Base-by-base conservation (phyloP, 1,140 invertebrate species). In the Aricia agestis region DNA sequence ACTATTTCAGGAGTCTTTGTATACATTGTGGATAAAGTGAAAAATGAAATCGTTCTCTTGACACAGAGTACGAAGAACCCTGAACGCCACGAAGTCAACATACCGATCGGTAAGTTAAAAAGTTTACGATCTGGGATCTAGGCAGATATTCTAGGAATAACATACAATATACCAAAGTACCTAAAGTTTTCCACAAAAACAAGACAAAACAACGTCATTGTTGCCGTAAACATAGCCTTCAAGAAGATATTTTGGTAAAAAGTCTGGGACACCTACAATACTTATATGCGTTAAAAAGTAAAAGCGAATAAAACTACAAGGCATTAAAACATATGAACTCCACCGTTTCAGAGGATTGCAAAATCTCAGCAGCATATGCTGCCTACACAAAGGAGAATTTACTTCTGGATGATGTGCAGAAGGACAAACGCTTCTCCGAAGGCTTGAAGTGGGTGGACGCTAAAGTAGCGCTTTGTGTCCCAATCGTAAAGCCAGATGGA, bases 401-500 rank as follows among this genome's bases (percentile, higher is more conserved):
- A 2, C 76, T 93, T 13, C 74, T 93, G 0, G 89, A 92, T 13
- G 92, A 93, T 75, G 89, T 93, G 17, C 81, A 87, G 32, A 80
- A 80, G 1, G 93, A 94, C 76, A 70, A 78, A 0, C 79, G 93
- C 57, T 93, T 94, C 78, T 82, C 92, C 10, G 89, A 91, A 42
- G 93, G 93, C 6, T 77, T 92, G 13, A 85, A 84, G 11, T 92
- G 89, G 86, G 71, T 86, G 15, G 87, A 92, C 52, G 90, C 92
- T 0, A 92, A 93, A 77, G 89, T 89, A 0, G 93, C 93, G 3
- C 77, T 94, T 6, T 93, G 92, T 71, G 87, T 93, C 74, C 93
- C 93, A 0, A 84, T 93, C 0, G 79, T 93, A 0, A 93, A 93
- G 7, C 92, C 92, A 1, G 91, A 92, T 66, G 90, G 91, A 0